Base-by-base conservation (phyloP, 2,797 vertebrate species). In the Catostomus latipinnis region DNA sequence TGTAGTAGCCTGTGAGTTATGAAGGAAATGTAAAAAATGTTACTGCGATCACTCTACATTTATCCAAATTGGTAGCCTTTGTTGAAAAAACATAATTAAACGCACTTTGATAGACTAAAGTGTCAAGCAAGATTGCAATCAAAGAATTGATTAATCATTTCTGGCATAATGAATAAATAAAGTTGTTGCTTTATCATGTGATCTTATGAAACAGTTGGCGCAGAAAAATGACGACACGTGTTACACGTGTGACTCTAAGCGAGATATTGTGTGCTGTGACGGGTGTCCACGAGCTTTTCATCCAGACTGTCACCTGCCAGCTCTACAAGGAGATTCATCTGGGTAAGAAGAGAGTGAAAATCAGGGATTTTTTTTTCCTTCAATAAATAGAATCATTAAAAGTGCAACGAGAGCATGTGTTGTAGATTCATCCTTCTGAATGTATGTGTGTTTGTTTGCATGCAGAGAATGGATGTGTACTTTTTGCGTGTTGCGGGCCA, bases 401-500 rank as follows among this genome's bases (percentile, higher is more conserved):
- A 52, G 0, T 61, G 9, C 8, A 5, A 8, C 34, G 60, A 7
- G 43, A 74, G 46, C 74, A 10, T 73, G 6, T 79, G 45, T 4
- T 67, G 52, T 9, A 5, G 48, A 4, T 69, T 54, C 7, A 67
- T 1, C 18, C 11, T 66, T 1, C 43, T 78, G 34, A 77, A 8
- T 87, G 65, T 80, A 2, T 72, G 2, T 81, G 4, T 76, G 16
- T 87, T 8, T 87, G 10, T 81, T 13, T 84, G 60, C 9, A 10
- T 49, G 14, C 84, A 94, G 93, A 8, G 83, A 90, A 0, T 94
- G 93, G 93, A 10, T 84, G 14, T 94, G 93, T 62, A 93, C 92
- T 0, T 92, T 90, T 76, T 94, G 93, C 18, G 18, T 91, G 11
- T 88, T 85, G 22, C 75, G 8, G 49, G 11, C 1, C 8, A 65